A percentile compares a stretch with the other conserved stretches of the same genome.
These are phyloP conservation scores for Ichneumon xanthorius DNA, from an alignment of 2,888 invertebrate species.

Conservation along the genomic window DNA sequence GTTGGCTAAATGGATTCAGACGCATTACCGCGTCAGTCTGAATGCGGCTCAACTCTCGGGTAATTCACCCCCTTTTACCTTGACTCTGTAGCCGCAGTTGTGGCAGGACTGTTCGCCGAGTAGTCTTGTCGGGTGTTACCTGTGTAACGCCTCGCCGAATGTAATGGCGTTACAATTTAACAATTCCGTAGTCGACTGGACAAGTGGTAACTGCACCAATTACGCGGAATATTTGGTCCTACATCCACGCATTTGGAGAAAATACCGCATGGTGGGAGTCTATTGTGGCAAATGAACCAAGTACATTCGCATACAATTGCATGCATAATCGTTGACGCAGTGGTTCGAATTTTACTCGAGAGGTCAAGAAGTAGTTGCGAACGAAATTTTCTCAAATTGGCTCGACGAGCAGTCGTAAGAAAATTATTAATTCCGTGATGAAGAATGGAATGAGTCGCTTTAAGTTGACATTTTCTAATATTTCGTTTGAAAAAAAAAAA, in stretches of 20 bases:
- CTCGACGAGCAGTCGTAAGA: no score
- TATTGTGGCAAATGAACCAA: background rate
- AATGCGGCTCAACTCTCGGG: conserved; percentile 77
- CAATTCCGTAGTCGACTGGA: background rate
- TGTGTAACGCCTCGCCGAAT: conserved; percentile 18
- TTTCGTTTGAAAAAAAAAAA: no score
- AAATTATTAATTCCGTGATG: no score
- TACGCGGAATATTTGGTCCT: background rate
- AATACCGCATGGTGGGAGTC: background rate
- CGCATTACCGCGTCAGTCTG: conserved; percentile 81
- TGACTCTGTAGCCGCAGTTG: background rate
- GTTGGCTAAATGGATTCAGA: conserved; percentile 81
- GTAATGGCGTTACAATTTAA: conserved; percentile 1
- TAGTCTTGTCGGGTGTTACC: conserved; percentile 31
- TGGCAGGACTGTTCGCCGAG: conserved; percentile 1
- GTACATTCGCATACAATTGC: no score
- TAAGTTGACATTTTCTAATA: no score
- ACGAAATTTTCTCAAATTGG: no score
- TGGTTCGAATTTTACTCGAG: no score
- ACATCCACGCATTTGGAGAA: background rate
- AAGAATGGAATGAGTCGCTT: no score
- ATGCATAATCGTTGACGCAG: no score
- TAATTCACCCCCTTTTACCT: conserved; percentile 72
- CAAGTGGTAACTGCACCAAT: background rate
- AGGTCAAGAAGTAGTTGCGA: no score